phyloP scores from a whole-genome alignment of 2,888 invertebrate genomes.

The Drosophila vallismaia region DNA sequence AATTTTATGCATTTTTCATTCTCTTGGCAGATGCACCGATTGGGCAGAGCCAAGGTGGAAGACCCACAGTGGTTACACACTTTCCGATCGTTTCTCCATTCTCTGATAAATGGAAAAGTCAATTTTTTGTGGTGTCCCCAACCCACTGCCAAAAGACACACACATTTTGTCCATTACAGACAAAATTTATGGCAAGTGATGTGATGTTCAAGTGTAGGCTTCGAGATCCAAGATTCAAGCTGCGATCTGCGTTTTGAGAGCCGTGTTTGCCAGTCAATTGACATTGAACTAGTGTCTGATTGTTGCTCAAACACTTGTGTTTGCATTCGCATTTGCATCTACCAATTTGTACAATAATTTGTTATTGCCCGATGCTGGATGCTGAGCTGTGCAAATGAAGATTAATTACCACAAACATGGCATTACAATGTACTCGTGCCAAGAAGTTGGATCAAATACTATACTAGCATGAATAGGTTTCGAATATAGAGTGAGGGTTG shows the following conservation, averaged over 20 bases:
- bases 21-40: conserved; percentile 22
- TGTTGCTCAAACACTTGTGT: background rate
- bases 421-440: conserved; percentile 12
- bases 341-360: conserved; percentile 6
- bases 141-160: background rate
- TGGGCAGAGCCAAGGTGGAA: conserved; percentile 15
- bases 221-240: too few relatives aligned
- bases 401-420: conserved; percentile 45
- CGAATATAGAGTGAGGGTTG: conserved; percentile 1
- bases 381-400: conserved; percentile 41
- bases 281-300: conserved; percentile 64
- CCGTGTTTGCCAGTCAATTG: conserved; percentile 55
- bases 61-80: background rate
- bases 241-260: conserved; percentile 9
- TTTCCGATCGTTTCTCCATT: background rate
- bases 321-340: conserved; percentile 14
- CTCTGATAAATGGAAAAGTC: background rate
- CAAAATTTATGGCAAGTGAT: conserved; percentile 61
- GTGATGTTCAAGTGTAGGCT: conserved; percentile 53
- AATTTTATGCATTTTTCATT: conserved; percentile 20
- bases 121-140: background rate
- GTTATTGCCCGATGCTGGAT: conserved; percentile 1
- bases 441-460: background rate
- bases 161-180: conserved; percentile 17
- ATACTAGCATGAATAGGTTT: conserved; percentile 14